Evolutionary conservation across 2,797 vertebrate species (phyloP).

Genomic region (Thaleichthys pacificus): DNA sequence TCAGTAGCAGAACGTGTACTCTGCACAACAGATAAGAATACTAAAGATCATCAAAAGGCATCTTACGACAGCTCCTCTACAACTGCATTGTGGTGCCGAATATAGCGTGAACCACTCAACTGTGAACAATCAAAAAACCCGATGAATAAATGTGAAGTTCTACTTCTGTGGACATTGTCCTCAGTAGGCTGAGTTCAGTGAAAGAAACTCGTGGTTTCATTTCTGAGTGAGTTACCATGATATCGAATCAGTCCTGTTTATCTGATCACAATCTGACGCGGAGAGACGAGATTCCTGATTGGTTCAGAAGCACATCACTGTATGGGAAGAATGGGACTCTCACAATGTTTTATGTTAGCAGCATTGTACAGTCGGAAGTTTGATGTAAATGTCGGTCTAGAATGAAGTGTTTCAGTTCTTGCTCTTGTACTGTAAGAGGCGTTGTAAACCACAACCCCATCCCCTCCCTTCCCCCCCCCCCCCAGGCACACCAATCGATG

Average conservation of each 20-base stretch:
- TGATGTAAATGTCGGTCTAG: not conserved
- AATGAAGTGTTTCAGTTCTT: constrained; percentile 2
- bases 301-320: not conserved
- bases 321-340: constrained; percentile 1
- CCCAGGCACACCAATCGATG: constrained; percentile 61
- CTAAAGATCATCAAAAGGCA: not conserved
- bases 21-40: not conserved
- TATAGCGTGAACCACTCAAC: too few species aligned
- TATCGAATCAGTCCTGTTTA: not conserved
- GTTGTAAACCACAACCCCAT: constrained; percentile 32
- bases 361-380: not conserved
- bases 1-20: not conserved
- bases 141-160: not conserved
- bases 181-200: not conserved
- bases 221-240: not conserved
- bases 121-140: not conserved
- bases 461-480: constrained; percentile 35
- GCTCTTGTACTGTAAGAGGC: constrained; percentile 6
- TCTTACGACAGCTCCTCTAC: too few species aligned
- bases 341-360: constrained; percentile 13
- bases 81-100: not conserved
- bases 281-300: not conserved
- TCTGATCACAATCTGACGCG: not conserved
- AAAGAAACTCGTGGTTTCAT: not conserved
- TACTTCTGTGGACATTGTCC: not conserved